Base-by-base conservation (phyloP, 2,113 vertebrate species). In the Anas platyrhynchos region DNA sequence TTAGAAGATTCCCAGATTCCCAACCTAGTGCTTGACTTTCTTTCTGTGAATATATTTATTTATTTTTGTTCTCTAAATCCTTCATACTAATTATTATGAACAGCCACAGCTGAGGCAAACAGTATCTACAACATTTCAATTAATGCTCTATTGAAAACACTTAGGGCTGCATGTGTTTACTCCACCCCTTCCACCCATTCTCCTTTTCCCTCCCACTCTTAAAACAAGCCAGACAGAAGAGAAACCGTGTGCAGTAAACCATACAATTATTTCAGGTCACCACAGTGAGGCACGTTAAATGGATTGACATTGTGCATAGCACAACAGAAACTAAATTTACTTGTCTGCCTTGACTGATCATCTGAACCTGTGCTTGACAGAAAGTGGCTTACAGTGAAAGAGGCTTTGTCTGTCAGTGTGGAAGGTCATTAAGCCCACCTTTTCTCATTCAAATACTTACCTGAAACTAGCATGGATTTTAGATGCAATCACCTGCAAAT, bases 91-190 rank as follows among this genome's bases (percentile, higher is more conserved):
- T 91, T 87, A 88, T 73, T 85, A 76, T 26, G 55, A 96, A 41
- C 75, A 93, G 67, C 75, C 55, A 79, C 87, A 91, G 75, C 89
- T 91, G 67, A 95, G 31, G 63, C 89, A 52, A 83, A 91, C 23
- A 73, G 7, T 46, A 50, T 85, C 89, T 73, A 83, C 67, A 94
- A 94, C 68, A 71, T 89, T 86, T 91, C 87, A 96, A 91, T 89
- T 93, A 91, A 56, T 67, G 50, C 14, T 74, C 82, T 32, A 20
- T 32, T 83, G 78, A 89, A 88, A 95, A 77, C 75, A 89, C n/a
- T 94, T 26, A 80, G 63, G 46, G 23, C 72, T 48, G 18, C n/a
- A 12, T 67, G 41, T 55, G 31, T 88, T 83, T 72, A 65, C 71
- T 80, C 63, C 48, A 83, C 22, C 20, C 27, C 29, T 93, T 76